Percentiles rank a stretch among this genome's conserved stretches.
phyloP scores from a whole-genome alignment of 1,140 invertebrate species.

The Diprion similis region DNA sequence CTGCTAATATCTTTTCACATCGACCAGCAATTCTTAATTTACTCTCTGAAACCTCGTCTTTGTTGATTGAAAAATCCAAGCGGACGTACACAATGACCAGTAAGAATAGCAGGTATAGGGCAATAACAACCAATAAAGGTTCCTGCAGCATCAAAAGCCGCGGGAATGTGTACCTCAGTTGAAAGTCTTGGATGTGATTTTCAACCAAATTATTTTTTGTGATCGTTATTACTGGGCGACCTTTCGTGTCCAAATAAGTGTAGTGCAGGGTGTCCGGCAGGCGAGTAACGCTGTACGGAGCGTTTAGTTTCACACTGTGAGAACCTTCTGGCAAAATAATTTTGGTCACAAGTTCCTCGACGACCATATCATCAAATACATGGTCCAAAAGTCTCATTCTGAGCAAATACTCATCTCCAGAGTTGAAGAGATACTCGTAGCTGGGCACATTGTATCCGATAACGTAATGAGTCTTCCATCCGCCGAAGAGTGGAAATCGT shows the following conservation, averaged over 20 bases:
- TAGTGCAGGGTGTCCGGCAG: constrained; percentile 80
- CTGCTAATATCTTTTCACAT: constrained; percentile 65
- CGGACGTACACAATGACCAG: constrained; percentile 93
- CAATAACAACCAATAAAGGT: constrained; percentile 86
- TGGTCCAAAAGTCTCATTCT: constrained; percentile 96
- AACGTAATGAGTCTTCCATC: constrained; percentile 98
- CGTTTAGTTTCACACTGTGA: constrained; percentile 79
- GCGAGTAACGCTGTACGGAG: constrained; percentile 84
- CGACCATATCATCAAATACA: constrained; percentile 95
- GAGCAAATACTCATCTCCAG: constrained; percentile 82
- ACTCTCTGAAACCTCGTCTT: constrained; percentile 67
- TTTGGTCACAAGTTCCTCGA: constrained; percentile 89
- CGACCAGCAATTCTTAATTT: constrained; percentile 64
- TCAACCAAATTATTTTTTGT: constrained; percentile 92
- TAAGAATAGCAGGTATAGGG: constrained; percentile 91
- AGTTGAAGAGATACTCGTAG: constrained; percentile 92
- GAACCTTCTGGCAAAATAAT: constrained; percentile 96
- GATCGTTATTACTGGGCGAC: constrained; percentile 87
- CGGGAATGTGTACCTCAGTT: constrained; percentile 90
- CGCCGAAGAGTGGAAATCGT: constrained; percentile 97
- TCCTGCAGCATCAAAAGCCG: constrained; percentile 88
- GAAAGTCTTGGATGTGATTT: constrained; percentile 93
- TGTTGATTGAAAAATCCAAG: constrained; percentile 92
- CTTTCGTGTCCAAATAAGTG: constrained; percentile 95
- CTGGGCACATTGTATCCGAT: constrained; percentile 98